These are phyloP conservation scores for Schizotus pectinicornis DNA, from an alignment of 2,888 invertebrate species.

Conservation along the genomic window DNA sequence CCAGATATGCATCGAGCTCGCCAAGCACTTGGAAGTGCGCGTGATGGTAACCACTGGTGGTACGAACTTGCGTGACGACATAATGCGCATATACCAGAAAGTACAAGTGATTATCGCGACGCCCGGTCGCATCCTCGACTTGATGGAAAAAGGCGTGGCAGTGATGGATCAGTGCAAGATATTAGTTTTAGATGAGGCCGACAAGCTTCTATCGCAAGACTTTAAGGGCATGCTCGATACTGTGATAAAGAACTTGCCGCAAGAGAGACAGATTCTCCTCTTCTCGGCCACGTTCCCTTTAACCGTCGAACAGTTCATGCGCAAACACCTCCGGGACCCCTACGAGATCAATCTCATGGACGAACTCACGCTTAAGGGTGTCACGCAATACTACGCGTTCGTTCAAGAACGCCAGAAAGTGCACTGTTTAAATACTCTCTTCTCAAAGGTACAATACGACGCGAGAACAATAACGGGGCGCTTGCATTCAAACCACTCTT, in stretches of 20 bases:
- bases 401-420: conserved; percentile 99
- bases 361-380: conserved; percentile 97
- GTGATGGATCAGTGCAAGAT: conserved; percentile 96
- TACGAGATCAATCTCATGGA: conserved; percentile 99
- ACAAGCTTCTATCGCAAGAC: conserved; percentile 98
- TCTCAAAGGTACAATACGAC: conserved; percentile 80
- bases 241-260: conserved; percentile 92
- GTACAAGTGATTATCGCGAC: conserved; percentile 99
- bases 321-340: conserved; percentile 95
- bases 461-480: no score
- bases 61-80: conserved; percentile 96
- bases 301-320: conserved; percentile 98
- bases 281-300: conserved; percentile 99
- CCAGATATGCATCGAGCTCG: conserved; percentile 98
- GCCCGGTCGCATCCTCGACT: conserved; percentile 98
- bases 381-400: conserved; percentile 99
- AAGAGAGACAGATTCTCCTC: conserved; percentile 94
- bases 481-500: no score
- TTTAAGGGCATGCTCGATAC: conserved; percentile 96
- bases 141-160: conserved; percentile 87
- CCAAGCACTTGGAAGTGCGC: conserved; percentile 95
- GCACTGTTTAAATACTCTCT: conserved; percentile 98
- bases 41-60: conserved; percentile 99
- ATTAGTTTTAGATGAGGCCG: conserved; percentile 98
- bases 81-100: conserved; percentile 99